Conservation (phyloP, 2,797 vertebrate genomes). For the Rhodeus uyekii region DNA sequence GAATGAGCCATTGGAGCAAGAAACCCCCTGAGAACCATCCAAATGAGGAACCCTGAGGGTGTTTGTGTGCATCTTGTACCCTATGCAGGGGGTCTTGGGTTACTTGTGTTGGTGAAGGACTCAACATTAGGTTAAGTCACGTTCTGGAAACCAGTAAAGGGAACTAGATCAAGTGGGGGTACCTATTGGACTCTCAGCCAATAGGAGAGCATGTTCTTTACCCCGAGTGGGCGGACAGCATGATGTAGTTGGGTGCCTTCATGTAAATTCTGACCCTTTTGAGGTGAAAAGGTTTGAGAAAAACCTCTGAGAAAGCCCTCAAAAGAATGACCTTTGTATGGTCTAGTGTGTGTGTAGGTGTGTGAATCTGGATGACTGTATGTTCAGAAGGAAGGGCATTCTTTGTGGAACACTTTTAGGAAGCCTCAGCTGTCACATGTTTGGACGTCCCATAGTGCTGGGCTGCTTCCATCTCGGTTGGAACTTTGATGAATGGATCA, state of each 20-base stretch:
- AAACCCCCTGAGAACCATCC: constrained; percentile 38
- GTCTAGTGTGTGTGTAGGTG: constrained; percentile 31
- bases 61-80: constrained; percentile 43
- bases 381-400: neutral
- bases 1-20: constrained; percentile 44
- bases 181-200: constrained; percentile 40
- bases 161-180: constrained; percentile 51
- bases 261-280: constrained; percentile 23
- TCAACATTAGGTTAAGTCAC: constrained; percentile 37
- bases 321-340: constrained; percentile 22
- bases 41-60: constrained; percentile 47
- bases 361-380: constrained; percentile 39
- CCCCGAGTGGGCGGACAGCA: constrained; percentile 49
- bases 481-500: constrained; percentile 59
- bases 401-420: constrained; percentile 40
- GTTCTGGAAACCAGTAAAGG: constrained; percentile 45
- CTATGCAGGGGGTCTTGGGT: constrained; percentile 35
- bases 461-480: constrained; percentile 47
- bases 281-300: constrained; percentile 28
- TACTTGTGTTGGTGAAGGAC: constrained; percentile 27
- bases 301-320: constrained; percentile 38
- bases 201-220: constrained; percentile 31
- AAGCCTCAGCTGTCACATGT: constrained; percentile 58
- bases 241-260: constrained; percentile 28
- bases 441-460: constrained; percentile 53